Evolutionary conservation across 2,113 vertebrate species (phyloP).

Genomic region (Antennarius striatus): DNA sequence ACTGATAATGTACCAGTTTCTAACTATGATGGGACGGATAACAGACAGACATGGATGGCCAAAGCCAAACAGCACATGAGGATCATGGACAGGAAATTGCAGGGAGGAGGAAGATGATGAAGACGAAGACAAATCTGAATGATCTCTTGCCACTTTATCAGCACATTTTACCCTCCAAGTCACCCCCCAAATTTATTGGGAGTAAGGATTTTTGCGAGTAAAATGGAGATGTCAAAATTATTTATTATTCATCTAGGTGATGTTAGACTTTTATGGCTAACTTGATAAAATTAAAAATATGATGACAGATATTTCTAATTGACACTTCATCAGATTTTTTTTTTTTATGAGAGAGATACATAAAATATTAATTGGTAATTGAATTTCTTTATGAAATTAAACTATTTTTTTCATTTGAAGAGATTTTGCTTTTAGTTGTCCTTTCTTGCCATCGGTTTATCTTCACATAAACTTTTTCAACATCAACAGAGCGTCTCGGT

Average conservation of each 20-base stretch:
- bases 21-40: constrained; percentile 24
- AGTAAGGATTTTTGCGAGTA: not conserved
- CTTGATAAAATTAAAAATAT: too few relatives aligned
- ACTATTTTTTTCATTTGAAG: too few relatives aligned
- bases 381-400: too few relatives aligned
- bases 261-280: too few relatives aligned
- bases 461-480: too few relatives aligned
- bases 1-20: constrained; percentile 16
- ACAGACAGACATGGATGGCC: constrained; percentile 62
- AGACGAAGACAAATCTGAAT: constrained; percentile 4
- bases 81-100: constrained; percentile 26
- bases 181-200: constrained; percentile 1
- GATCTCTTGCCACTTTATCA: constrained; percentile 64
- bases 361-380: too few relatives aligned
- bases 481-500: too few relatives aligned
- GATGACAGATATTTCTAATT: too few relatives aligned
- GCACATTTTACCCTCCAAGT: constrained; percentile 7
- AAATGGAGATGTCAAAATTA: not conserved
- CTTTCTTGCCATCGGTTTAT: too few relatives aligned
- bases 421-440: too few relatives aligned
- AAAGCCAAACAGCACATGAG: constrained; percentile 15
- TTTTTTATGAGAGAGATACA: too few relatives aligned
- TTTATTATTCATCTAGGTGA: not conserved
- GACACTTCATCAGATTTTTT: too few relatives aligned
- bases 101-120: constrained; percentile 18